Base-by-base conservation (phyloP, 2,797 vertebrate genomes). In the Aerospiza tachiro region DNA sequence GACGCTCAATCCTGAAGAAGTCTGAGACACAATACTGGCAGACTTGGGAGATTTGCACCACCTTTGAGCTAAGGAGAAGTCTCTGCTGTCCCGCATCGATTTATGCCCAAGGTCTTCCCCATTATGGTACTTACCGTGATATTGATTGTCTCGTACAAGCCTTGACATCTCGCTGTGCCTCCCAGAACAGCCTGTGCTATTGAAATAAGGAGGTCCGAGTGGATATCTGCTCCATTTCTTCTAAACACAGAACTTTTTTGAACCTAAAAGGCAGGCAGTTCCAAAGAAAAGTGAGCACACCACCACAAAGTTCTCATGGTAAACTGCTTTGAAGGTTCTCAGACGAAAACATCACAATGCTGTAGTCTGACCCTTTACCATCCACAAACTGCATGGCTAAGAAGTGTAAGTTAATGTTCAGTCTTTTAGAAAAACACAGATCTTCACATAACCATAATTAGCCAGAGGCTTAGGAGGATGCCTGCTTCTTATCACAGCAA, bases 131-230 rank as follows among this genome's bases (percentile, higher is more conserved):
- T 98, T 95, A 99, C 99, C 1, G 98, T 96, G 96, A 99, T 97
- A 45, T 98, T 99, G 90, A 99, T 98, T 2, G 98, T 99, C 98
- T 99, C 99, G 1, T 99, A 99, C 36, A 99, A 98, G 91, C 99
- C 99, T 82, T 99, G 99, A 8, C 99, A 49, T 71, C 98, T 97
- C 77, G 99, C 98, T 3, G 99, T 99, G 50, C 99, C 99, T 9
- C 99, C 99, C 53, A 99, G 98, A 84, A 99, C 97, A 15, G 99
- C 99, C 97, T 99, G 99, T 35, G 99, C 99, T 94, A 99, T 94
- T 1, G 99, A 99, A 91, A 99, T 96, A 5, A 92, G 96, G 70
- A 99, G 98, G 80, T 99, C 99, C 0, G 99, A 99, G 94, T 99
- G 99, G 97, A 99, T 98, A 82, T 99, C 99, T 35, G 99, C 98